Percentiles rank a stretch among this genome's conserved stretches.
Evolutionary conservation across 2,797 vertebrate species (phyloP).

Genomic region (Anguilla pacifica): DNA sequence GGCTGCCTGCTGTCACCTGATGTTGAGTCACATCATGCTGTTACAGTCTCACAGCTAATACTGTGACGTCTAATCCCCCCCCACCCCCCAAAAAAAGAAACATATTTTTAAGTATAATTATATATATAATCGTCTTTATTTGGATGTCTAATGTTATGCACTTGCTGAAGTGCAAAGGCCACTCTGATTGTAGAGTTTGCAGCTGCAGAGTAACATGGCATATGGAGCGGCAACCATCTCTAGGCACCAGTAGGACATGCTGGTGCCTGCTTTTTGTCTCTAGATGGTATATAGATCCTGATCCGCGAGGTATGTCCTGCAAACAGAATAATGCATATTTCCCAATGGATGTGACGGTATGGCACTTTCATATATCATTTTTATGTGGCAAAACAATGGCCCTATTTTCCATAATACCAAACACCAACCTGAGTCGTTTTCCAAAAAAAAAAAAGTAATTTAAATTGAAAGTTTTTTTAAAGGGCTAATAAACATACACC

Average conservation of each 20-base stretch:
- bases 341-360: conserved; percentile 45
- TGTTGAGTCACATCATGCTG: neutral
- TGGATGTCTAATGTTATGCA: neutral
- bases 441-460: neutral
- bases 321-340: conserved; percentile 45
- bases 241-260: neutral
- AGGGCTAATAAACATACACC: neutral
- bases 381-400: conserved; percentile 44
- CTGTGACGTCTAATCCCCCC: neutral
- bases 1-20: conserved; percentile 16
- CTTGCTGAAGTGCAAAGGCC: neutral
- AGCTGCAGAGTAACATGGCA: neutral
- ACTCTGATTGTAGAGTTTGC: neutral
- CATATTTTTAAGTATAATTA: neutral
- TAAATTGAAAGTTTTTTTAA: neutral
- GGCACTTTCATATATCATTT: conserved; percentile 57
- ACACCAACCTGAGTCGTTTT: neutral
- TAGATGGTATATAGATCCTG: conserved; percentile 13
- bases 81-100: neutral
- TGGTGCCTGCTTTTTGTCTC: conserved; percentile 22
- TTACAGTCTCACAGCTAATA: neutral
- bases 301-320: conserved; percentile 35
- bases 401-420: neutral
- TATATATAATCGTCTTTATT: neutral
- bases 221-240: neutral